Evolutionary conservation across 1,140 invertebrate species (phyloP), one percentile per base, ranked within the genome.

Genomic region (Oryctes rhinoceros): DNA sequence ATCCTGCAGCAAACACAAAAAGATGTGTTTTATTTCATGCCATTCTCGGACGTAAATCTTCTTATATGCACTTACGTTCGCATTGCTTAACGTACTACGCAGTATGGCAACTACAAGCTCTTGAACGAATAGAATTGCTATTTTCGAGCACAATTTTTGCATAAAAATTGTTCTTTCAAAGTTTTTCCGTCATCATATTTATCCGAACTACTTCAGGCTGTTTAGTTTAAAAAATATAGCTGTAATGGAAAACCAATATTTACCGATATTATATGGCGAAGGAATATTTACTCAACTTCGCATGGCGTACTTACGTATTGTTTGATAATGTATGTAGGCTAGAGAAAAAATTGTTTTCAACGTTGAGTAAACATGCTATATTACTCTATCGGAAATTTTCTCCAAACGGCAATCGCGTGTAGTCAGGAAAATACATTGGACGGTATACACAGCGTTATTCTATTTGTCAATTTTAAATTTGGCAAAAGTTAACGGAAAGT

Each of bases 241-340:
- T n/a, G 6, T 59, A 59, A 18, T 59, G 53, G 53, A 59, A 59
- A 59, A 18, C 53, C 53, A 18, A 59, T 59, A 59, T 59, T 59
- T 59, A 15, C 5, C n/a, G 53, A 59, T 59, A 59, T n/a, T 59
- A 15, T 18, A 15, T n/a, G n/a, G 5, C 15, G 15, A 59, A 59
- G 18, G 15, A 59, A 59, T 59, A 44, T 44, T 44, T 44, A 44
- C 53, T 59, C 53, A 18, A 18, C 53, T 59, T 18, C n/a, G 53
- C n/a, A 59, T n/a, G 18, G 5, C n/a, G n/a, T 15, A n/a, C n/a
- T 18, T 59, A 59, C n/a, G 5, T 59, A 18, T 59, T 59, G 15
- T n/a, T 59, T 59, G 53, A 18, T 4, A 7, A 59, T 18, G 39
- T 44, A 44, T 44, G 9, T 7, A 44, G 39, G 9, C 39, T 44